phyloP scores from a whole-genome alignment of 2,888 invertebrate species.

The Hypercompe scribonia region DNA sequence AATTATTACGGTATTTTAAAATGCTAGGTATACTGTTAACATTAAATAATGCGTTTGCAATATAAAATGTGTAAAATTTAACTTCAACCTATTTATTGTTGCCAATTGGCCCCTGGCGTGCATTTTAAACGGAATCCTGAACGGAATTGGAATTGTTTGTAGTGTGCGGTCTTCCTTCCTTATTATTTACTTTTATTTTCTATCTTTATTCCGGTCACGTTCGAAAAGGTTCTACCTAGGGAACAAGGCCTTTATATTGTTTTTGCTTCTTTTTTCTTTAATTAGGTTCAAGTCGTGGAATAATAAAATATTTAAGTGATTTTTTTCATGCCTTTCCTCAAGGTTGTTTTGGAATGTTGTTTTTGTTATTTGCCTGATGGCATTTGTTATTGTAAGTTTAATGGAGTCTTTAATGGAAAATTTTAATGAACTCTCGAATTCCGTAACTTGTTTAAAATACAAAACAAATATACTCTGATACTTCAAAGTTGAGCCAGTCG shows the following conservation, averaged over 20 bases:
- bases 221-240: conserved; percentile 56
- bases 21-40: neutral
- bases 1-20: no score
- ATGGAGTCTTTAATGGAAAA: neutral
- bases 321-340: conserved; percentile 26
- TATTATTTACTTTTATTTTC: conserved; percentile 49
- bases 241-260: conserved; percentile 64
- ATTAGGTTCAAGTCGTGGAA: conserved; percentile 63
- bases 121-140: conserved; percentile 9
- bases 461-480: neutral
- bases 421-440: neutral
- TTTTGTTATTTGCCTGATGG: neutral
- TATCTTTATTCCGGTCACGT: conserved; percentile 67
- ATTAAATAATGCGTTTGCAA: neutral
- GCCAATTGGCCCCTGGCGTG: neutral
- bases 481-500: neutral
- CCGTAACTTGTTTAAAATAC: neutral
- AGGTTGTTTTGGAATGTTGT: neutral
- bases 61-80: neutral
- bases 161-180: conserved; percentile 11
- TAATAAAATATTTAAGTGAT: conserved; percentile 61
- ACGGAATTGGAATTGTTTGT: conserved; percentile 4
- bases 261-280: conserved; percentile 66
- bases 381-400: neutral
- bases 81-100: neutral